These are phyloP conservation scores for Otus sunia DNA, from an alignment of 2,113 vertebrate species.

Conservation along the genomic window DNA sequence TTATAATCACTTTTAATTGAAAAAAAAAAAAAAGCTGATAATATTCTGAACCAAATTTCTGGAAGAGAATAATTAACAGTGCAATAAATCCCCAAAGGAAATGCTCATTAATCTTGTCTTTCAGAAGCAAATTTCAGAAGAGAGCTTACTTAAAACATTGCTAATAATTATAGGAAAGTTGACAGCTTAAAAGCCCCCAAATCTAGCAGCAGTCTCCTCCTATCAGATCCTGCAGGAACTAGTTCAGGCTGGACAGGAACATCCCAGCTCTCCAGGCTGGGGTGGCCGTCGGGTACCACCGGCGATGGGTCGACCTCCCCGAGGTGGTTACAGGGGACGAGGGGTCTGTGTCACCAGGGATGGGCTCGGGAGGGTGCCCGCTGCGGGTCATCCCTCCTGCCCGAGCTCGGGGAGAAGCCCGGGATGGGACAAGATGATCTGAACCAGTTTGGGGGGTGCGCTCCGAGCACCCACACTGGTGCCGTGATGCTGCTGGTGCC, in stretches of 20 bases:
- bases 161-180: slow-evolving; percentile 51
- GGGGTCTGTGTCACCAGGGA: fast-evolving
- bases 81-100: slow-evolving; percentile 52
- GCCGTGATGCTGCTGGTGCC: background rate
- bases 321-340: background rate
- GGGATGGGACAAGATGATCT: background rate
- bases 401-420: background rate
- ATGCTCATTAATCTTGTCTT: slow-evolving; percentile 61
- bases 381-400: fast-evolving
- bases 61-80: slow-evolving; percentile 54
- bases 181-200: slow-evolving; percentile 32
- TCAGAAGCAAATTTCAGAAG: slow-evolving; percentile 54
- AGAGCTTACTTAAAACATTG: slow-evolving; percentile 36
- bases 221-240: background rate
- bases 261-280: background rate
- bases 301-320: too few relatives aligned
- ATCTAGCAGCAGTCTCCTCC: slow-evolving; percentile 5
- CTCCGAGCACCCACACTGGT: fast-evolving
- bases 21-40: slow-evolving; percentile 35
- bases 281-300: fast-evolving
- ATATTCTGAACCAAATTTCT: slow-evolving; percentile 41
- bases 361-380: background rate
- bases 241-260: background rate
- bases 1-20: slow-evolving; percentile 66
- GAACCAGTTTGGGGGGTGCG: background rate